Conservation (phyloP, 2,113 vertebrate genomes). For the Mesembrinibis cayennensis region DNA sequence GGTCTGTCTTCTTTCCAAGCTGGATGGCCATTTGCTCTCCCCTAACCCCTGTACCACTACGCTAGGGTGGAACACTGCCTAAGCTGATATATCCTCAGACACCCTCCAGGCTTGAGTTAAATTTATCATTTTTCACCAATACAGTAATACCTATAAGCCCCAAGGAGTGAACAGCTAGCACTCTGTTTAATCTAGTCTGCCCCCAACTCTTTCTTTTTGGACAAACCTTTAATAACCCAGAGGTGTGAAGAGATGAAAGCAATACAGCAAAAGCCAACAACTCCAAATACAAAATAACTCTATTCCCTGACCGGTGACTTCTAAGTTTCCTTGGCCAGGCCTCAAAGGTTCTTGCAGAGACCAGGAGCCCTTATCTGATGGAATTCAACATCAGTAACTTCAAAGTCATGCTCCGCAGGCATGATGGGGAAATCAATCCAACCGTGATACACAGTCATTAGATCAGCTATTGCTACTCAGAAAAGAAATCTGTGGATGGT, state of each 20-base stretch:
- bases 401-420: conserved; percentile 13
- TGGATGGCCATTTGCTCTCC: not conserved
- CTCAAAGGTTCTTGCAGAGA: conserved; percentile 51
- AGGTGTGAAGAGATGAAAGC: conserved; percentile 16
- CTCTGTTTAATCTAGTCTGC: not conserved
- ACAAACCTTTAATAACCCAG: conserved; percentile 7
- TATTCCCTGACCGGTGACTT: not conserved
- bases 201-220: not conserved
- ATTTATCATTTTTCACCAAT: not conserved
- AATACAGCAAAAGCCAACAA: not conserved
- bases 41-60: accelerated
- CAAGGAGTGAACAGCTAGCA: not conserved
- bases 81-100: not conserved
- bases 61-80: not conserved
- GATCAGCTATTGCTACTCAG: not conserved
- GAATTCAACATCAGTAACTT: conserved; percentile 47
- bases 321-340: conserved; percentile 24
- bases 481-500: not conserved
- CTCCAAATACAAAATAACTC: not conserved
- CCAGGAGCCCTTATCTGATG: conserved; percentile 45
- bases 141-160: not conserved
- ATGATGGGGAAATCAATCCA: conserved; percentile 1
- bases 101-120: not conserved
- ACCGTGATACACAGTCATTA: not conserved
- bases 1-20: not conserved